Percentiles rank a stretch among this genome's conserved stretches.
Conservation (phyloP, 2,113 vertebrate species). For the Periophthalmus modestus region DNA sequence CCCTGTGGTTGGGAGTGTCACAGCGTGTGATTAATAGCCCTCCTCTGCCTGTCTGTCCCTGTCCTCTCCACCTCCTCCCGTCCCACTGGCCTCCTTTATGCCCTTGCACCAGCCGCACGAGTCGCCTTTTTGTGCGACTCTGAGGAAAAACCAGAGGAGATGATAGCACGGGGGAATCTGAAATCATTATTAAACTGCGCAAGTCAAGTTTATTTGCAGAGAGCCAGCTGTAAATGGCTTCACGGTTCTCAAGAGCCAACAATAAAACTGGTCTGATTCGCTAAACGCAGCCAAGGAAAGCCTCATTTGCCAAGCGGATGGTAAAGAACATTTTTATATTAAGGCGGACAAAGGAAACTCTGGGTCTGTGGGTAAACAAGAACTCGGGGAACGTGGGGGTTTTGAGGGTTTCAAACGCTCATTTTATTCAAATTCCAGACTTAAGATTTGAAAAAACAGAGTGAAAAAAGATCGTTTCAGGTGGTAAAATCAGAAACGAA, state of each 20-base stretch:
- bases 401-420: background rate
- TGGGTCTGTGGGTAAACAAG: background rate
- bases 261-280: conserved; percentile 23
- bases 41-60: conserved; percentile 55
- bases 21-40: conserved; percentile 79
- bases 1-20: conserved; percentile 65
- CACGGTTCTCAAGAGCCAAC: conserved; percentile 12
- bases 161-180: conserved; percentile 26
- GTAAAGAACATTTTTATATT: conserved; percentile 16
- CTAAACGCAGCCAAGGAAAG: conserved; percentile 11
- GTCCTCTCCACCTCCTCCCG: conserved; percentile 6
- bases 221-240: conserved; percentile 22
- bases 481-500: no score
- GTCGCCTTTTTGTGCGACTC: conserved; percentile 4
- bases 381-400: background rate
- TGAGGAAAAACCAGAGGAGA: conserved; percentile 25
- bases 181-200: conserved; percentile 31
- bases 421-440: background rate
- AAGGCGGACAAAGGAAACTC: conserved; percentile 7
- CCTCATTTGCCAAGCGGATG: conserved; percentile 11
- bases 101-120: conserved; percentile 38
- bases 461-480: no score
- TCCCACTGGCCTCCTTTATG: conserved; percentile 37
- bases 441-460: no score
- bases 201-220: conserved; percentile 34